A percentile compares a stretch with the other conserved stretches of the same genome.
phyloP scores from a whole-genome alignment of 2,797 vertebrate genomes.

The Artibeus jamaicensis region DNA sequence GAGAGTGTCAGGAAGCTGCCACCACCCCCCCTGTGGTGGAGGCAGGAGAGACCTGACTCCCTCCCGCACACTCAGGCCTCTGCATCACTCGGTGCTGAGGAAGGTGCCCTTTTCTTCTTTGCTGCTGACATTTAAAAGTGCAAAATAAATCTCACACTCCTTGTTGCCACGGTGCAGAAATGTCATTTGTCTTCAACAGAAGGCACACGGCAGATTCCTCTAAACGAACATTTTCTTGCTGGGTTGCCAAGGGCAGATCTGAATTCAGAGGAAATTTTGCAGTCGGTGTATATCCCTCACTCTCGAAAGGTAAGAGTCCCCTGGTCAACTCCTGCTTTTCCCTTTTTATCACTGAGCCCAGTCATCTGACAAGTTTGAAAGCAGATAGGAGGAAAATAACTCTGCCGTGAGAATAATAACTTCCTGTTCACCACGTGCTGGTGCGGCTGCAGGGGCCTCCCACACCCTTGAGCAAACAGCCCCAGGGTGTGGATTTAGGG shows the following conservation, averaged over 20 bases:
- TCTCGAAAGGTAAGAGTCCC: constrained; percentile 85
- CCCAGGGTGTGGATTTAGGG: background rate
- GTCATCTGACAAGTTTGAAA: background rate
- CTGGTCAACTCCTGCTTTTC: background rate
- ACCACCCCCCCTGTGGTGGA: no score
- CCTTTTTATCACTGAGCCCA: background rate
- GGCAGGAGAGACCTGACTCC: accelerated
- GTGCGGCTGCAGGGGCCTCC: background rate
- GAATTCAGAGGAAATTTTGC: constrained; percentile 86
- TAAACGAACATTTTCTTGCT: constrained; percentile 88
- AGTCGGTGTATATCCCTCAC: constrained; percentile 89
- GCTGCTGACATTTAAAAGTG: background rate
- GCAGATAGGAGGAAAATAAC: background rate
- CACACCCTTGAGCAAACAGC: background rate
- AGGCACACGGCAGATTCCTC: constrained; percentile 80
- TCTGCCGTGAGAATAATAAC: background rate
- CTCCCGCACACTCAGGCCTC: no score
- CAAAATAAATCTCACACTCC: background rate
- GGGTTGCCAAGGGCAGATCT: constrained; percentile 85
- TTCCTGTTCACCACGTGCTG: background rate
- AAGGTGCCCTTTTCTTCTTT: background rate
- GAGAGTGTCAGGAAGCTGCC: background rate
- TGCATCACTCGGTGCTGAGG: background rate
- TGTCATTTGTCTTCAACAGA: constrained; percentile 64
- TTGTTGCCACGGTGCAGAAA: background rate